Percentiles rank a stretch among this genome's conserved stretches.
Evolutionary conservation across 2,888 invertebrate species (phyloP).

Genomic region (Operophtera brumata): DNA sequence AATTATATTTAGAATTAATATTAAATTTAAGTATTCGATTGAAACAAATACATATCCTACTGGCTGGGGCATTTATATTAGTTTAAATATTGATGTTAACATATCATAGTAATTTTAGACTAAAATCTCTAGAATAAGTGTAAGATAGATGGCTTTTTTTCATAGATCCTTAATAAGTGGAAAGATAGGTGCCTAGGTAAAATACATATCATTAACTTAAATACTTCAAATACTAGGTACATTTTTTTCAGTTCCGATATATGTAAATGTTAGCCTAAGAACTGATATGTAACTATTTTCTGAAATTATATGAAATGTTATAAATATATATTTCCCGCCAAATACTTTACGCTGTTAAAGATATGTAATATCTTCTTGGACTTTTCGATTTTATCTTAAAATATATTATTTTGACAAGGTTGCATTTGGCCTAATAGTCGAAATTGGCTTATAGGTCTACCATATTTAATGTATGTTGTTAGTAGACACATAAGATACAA

Average conservation of each 20-base stretch:
- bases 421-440: constrained; percentile 56
- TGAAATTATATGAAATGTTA: constrained; percentile 48
- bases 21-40: constrained; percentile 64
- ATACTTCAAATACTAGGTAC: constrained; percentile 29
- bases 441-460: constrained; percentile 26
- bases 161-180: constrained; percentile 33
- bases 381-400: constrained; percentile 38
- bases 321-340: constrained; percentile 62
- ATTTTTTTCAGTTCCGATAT: constrained; percentile 38
- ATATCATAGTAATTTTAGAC: constrained; percentile 52
- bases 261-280: constrained; percentile 51
- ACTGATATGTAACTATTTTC: constrained; percentile 66
- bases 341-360: constrained; percentile 57
- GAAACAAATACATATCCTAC: constrained; percentile 77
- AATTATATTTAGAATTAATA: constrained; percentile 54
- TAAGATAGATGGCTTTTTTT: constrained; percentile 42
- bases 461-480: constrained; percentile 41
- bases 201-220: constrained; percentile 60
- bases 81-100: constrained; percentile 65
- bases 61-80: constrained; percentile 80
- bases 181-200: constrained; percentile 66
- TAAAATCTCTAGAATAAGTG: constrained; percentile 40
- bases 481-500: constrained; percentile 45
- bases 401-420: constrained; percentile 30
- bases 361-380: constrained; percentile 66